These are phyloP conservation scores for Nycticorax nycticorax DNA, from an alignment of 2,113 vertebrate genomes.

Conservation along the genomic window DNA sequence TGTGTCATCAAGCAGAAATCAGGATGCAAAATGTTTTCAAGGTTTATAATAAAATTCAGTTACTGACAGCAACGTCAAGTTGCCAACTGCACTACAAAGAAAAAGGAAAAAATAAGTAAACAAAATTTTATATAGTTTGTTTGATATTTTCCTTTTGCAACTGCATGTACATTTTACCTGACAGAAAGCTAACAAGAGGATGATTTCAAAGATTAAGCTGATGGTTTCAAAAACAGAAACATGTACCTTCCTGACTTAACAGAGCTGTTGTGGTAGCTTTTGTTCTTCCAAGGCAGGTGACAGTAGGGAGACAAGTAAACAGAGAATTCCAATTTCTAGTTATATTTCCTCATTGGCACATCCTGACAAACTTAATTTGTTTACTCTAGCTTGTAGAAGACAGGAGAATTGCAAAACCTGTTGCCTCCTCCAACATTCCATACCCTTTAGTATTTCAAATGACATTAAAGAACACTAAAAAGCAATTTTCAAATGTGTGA, in stretches of 20 bases:
- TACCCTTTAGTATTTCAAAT: background rate
- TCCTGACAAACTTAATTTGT: background rate
- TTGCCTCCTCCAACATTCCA: background rate
- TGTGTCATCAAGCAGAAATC: background rate
- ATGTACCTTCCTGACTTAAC: background rate
- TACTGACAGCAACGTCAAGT: background rate
- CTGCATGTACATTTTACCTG: background rate
- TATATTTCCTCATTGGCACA: background rate
- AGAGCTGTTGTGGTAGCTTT: background rate
- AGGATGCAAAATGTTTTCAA: background rate
- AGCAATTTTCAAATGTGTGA: background rate
- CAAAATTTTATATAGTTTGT: background rate
- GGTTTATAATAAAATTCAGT: background rate
- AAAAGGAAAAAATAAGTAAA: background rate
- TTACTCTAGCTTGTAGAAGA: background rate
- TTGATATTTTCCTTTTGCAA: background rate
- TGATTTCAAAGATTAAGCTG: background rate
- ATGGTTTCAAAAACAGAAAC: fast-evolving
- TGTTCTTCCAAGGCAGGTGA: background rate
- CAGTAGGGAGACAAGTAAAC: background rate
- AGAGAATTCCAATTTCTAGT: background rate
- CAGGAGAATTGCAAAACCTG: background rate
- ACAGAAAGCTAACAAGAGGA: background rate
- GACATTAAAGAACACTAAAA: background rate
- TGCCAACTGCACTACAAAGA: background rate